Evolutionary conservation across 2,888 invertebrate species (phyloP), one percentile per base, ranked within the genome.

Genomic region (Perdita meconis): DNA sequence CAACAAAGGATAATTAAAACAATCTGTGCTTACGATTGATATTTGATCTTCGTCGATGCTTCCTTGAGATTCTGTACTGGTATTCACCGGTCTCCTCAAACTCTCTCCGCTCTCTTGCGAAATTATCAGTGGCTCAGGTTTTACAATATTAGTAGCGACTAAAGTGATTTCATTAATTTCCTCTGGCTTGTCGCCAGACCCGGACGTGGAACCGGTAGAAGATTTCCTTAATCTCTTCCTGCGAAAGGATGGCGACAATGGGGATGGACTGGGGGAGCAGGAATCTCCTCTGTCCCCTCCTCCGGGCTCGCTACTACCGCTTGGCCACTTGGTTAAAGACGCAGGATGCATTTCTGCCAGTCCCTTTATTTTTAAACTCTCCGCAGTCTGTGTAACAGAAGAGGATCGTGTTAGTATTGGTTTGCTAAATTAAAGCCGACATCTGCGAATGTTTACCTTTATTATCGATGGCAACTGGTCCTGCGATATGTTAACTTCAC

Each of bases 401-500:
- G 2, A 13, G 13, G 34, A 59, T 1, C 13, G 40, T 13, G 47
- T 44, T 53, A 38, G 12, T 36, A n/a, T 0, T 0, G 13, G n/a
- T 19, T n/a, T 0, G 6, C 16, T 13, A 6, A 47, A 12, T 13
- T n/a, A n/a, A n/a, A n/a, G n/a, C n/a, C n/a, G n/a, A n/a, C n/a
- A n/a, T n/a, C n/a, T n/a, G n/a, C n/a, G n/a, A n/a, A n/a, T n/a
- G n/a, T n/a, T n/a, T 89, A 94, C 94, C 92, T 93, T 93, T 71
- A 94, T 91, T 82, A 94, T 93, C 50, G 93, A 93, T 75, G 97
- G 97, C 86, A 97, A 93, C 90, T 97, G 97, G 87, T 97, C 97
- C 90, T 97, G 97, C 1, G 97, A 97, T 36, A 98, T 97, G 92
- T 97, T 97, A 6, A 98, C 97, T 93, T 97, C 97, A 0, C 98